Base-by-base conservation (phyloP, 1,140 invertebrate genomes). In the Apis dorsata region DNA sequence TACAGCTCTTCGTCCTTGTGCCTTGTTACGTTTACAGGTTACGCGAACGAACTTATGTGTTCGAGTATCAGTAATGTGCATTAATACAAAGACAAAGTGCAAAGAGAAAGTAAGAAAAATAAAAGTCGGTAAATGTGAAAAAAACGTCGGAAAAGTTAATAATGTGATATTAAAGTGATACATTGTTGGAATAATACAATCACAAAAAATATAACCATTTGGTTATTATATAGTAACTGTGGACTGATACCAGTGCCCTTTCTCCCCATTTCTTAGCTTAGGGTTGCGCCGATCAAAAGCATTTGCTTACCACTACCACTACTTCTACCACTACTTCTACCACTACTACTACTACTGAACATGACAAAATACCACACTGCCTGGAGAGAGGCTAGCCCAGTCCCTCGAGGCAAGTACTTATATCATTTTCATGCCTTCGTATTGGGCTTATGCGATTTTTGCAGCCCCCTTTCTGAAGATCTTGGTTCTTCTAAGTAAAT, bases 201-300 rank as follows among this genome's bases (percentile, higher is more conserved):
- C 76, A 65, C 34, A 79, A 77, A 83, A 69, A 77, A 68, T 68
- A 87, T 82, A 85, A 90, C 81, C 85, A 76, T 87, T 86, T 88
- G 87, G 85, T 88, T 83, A 87, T 84, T 84, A 73, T 87, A 85
- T 88, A 91, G 89, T 85, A 91, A 88, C 90, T 93, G 90, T 93
- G 91, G 91, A 93, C 91, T 93, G 92, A 93, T 94, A 93, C 91
- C 93, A 93, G 92, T 93, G 91, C 93, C 93, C 93, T 94, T 94
- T 94, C 93, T 94, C 93, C 92, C 91, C 91, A 92, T 94, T 94
- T 94, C 93, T 94, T 94, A 94, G 94, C 94, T 94, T 94, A 94
- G 94, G 92, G 93, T 94, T 91, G 93, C 91, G 93, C 92, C 92
- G 93, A 93, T 93, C 93, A 94, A 93, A 94, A 93, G 93, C 93